Conservation (phyloP, 2,888 invertebrate genomes). For the Sminthurinus aureus region DNA sequence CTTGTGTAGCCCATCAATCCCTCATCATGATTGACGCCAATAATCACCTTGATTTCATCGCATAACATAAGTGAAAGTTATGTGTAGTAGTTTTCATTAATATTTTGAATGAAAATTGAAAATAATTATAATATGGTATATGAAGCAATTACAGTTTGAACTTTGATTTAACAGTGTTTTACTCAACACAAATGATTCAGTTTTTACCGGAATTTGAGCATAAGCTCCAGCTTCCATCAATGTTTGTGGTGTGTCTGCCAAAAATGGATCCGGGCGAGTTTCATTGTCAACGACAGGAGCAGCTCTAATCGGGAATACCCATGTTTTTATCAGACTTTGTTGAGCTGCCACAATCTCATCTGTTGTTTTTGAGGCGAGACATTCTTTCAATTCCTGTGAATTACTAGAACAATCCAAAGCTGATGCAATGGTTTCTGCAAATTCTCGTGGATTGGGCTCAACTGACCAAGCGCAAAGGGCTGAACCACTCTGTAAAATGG, state of each 20-base stretch:
- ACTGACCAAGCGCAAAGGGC: slow-evolving; percentile 57
- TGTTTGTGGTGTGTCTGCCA: slow-evolving; percentile 52
- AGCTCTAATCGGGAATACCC: slow-evolving; percentile 47
- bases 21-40: slow-evolving; percentile 36
- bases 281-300: slow-evolving; percentile 55
- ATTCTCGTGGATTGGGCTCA: slow-evolving; percentile 52
- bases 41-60: not conserved
- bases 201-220: slow-evolving; percentile 58
- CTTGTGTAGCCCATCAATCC: slow-evolving; percentile 45
- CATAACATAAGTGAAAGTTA: not conserved
- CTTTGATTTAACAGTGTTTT: no score
- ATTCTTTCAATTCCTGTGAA: slow-evolving; percentile 40
- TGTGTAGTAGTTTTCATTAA: no score
- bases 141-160: no score
- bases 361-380: slow-evolving; percentile 47
- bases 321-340: slow-evolving; percentile 22
- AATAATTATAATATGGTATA: no score
- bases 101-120: no score
- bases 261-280: slow-evolving; percentile 53
- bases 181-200: slow-evolving; percentile 56
- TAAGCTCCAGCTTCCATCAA: slow-evolving; percentile 55
- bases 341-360: slow-evolving; percentile 53
- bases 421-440: slow-evolving; percentile 46
- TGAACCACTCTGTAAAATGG: slow-evolving; percentile 56
- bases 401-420: slow-evolving; percentile 46